Percentiles rank a stretch among this genome's conserved stretches.
These are phyloP conservation scores for Trichomycterus rosablanca DNA, from an alignment of 2,113 vertebrate genomes.

Conservation along the genomic window DNA sequence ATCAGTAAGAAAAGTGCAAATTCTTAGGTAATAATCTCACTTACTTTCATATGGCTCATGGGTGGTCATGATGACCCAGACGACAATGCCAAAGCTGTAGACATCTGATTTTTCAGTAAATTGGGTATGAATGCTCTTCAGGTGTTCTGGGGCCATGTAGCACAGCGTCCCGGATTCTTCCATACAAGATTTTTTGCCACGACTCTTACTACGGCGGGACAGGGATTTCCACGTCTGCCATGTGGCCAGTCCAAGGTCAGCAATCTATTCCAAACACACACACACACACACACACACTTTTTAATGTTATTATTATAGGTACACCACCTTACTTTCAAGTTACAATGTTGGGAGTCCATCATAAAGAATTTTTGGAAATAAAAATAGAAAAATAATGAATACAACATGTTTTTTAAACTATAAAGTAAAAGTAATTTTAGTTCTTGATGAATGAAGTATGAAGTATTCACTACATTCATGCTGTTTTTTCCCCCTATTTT, in stretches of 20 bases:
- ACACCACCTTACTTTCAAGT: no score
- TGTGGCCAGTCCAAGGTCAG: conserved; percentile 85
- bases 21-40: no score
- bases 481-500: no score
- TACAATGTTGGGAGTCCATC: no score
- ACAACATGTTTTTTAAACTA: no score
- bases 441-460: no score
- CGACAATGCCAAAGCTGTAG: conserved; percentile 90
- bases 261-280: conserved; percentile 78
- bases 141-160: conserved; percentile 94
- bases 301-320: neutral
- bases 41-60: conserved; percentile 87
- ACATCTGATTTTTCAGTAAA: conserved; percentile 89
- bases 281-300: neutral
- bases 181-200: conserved; percentile 13
- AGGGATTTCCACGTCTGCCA: conserved; percentile 87
- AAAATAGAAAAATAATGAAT: no score
- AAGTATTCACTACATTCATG: no score
- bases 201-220: conserved; percentile 68
- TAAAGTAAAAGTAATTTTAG: no score
- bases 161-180: conserved; percentile 81
- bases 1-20: no score
- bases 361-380: no score
- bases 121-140: conserved; percentile 67
- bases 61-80: conserved; percentile 86